Base-by-base conservation (phyloP, 1,140 invertebrate species). In the Diabrotica virgifera region DNA sequence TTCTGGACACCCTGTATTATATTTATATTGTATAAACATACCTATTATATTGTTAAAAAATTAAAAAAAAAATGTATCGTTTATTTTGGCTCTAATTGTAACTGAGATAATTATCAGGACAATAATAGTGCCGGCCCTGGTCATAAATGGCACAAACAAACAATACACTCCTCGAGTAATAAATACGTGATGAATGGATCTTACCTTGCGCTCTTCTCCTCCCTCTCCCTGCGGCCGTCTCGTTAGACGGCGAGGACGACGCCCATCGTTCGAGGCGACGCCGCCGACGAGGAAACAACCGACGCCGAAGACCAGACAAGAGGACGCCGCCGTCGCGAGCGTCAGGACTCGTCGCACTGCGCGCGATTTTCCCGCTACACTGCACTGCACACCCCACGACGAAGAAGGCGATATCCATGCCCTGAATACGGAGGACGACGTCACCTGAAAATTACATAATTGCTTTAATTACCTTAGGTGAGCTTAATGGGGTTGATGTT, bases 371-470 rank as follows among this genome's bases (percentile, higher is more conserved):
- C 58, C 52, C 67, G 67, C 67, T 59, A 63, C 70, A 69, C 67
- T 69, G 52, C 68, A 71, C 72, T 69, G 55, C 68, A 71, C 70
- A 61, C 63, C 59, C 36, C 65, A 68, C 70, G 24, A 24, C 24
- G 24, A 24, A 24, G 24, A 24, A 24, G 40, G n/a, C 40, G 52
- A 63, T 70, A 70, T 69, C 54, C 68, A 71, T 68, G 61, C 63
- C 59, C 36, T 63, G 24, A 24, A 24, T 24, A 66, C 64, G 57
- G 63, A 52, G 36, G 62, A 62, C 63, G 40, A 69, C 67, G 63
- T 58, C 68, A 69, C 68, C 70, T 72, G 65, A 61, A 65, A 72
- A 70, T 46, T 62, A 60, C 50, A 64, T 62, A 67, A 70, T 70
- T 70, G 37, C 58, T 55, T 63, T 35, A 54, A 53, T 52, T 14